Evolutionary conservation across 2,888 invertebrate species (phyloP).

Genomic region (Atherix ibis): DNA sequence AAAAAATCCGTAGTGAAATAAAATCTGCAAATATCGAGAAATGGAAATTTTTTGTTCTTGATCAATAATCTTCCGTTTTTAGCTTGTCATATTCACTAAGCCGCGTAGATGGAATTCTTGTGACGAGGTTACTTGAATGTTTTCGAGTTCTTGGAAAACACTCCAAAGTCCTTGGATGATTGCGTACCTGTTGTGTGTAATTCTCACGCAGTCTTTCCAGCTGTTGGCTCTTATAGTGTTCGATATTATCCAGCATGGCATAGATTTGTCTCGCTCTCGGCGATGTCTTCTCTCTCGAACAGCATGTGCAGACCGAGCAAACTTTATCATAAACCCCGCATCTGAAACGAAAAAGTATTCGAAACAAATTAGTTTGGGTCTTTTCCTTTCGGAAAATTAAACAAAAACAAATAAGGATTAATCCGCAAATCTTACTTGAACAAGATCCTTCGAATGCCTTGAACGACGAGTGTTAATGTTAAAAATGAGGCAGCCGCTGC

Average conservation of each 20-base stretch:
- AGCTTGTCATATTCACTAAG: too few relatives aligned
- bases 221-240: conserved; percentile 77
- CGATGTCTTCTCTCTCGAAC: conserved; percentile 52
- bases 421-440: conserved; percentile 42
- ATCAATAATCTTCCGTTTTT: too few relatives aligned
- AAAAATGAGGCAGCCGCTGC: conserved; percentile 67
- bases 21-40: too few relatives aligned
- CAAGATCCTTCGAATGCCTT: conserved; percentile 54
- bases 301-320: conserved; percentile 53
- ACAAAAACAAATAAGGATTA: conserved; percentile 3
- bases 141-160: too few relatives aligned
- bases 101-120: too few relatives aligned
- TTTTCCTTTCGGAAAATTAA: neutral
- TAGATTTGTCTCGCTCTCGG: conserved; percentile 72
- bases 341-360: conserved; percentile 34
- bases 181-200: conserved; percentile 69
- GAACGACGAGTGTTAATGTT: conserved; percentile 60
- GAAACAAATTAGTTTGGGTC: neutral
- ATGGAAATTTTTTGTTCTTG: too few relatives aligned
- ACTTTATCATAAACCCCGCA: conserved; percentile 52
- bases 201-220: conserved; percentile 79
- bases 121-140: too few relatives aligned
- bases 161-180: too few relatives aligned
- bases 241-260: conserved; percentile 78
- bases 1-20: too few relatives aligned